Base-by-base conservation (phyloP, 2,797 vertebrate genomes). In the Poeciliopsis presidionis region DNA sequence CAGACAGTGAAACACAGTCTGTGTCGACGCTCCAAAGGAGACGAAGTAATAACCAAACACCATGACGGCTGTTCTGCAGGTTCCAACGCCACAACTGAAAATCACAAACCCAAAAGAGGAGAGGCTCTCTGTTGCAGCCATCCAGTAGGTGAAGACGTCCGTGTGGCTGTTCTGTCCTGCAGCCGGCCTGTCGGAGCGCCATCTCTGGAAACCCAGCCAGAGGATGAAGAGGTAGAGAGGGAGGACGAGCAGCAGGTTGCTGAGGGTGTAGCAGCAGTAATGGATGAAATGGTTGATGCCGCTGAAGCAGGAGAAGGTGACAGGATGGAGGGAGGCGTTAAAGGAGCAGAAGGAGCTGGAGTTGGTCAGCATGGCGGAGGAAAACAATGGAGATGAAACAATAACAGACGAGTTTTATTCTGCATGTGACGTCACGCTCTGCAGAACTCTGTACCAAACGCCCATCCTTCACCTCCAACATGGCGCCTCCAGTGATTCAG, bases 101-200 rank as follows among this genome's bases (percentile, higher is more conserved):
- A 45, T 0, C 0, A 82, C 0, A 0, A 65, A 18, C 0, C 76
- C 87, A 0, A 55, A 2, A 3, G 51, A 0, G 1, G 43, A n/a
- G 0, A 71, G 0, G 0, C 73, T 25, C 72, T 87, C 87, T 41
- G 82, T 0, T 1, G 20, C 0, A 4, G 69, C 14, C 30, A 72
- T 41, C 77, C 83, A 73, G 75, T 43, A 81, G 73, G 82, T 85
- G 65, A 88, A 67, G 71, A 80, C 0, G 47, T 88, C 81, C 0
- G 73, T 63, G 76, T 81, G 67, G 43, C 63, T 82, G 0, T 4
- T 16, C 22, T 20, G 47, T 59, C 43, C 7, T 8, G 73, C 7
- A 9, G 49, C 20, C 18, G 73, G 33, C 9, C 9, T 9, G 22
- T 22, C 51, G 12, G 3, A 16, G 59, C 47, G 59, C 79, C 74